A percentile compares a stretch with the other conserved stretches of the same genome.
Conservation (phyloP, 2,797 vertebrate species). For the Schizopygopsis pylzovi region DNA sequence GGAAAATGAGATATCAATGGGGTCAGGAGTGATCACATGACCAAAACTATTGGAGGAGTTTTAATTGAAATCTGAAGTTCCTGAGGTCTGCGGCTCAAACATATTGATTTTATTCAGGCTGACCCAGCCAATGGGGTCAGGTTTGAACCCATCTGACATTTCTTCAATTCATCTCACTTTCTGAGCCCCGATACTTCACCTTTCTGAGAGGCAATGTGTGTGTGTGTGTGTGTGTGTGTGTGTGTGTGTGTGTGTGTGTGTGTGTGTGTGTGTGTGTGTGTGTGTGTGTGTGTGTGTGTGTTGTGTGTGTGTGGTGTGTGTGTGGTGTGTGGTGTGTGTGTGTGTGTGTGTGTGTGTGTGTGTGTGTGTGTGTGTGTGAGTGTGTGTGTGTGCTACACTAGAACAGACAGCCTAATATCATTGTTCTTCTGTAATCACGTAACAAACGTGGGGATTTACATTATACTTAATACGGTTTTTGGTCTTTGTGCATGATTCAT, state of each 20-base stretch:
- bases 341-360: neutral
- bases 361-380: neutral
- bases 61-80: slow-evolving; percentile 65
- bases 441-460: neutral
- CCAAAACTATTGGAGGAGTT: slow-evolving; percentile 52
- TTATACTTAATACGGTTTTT: neutral
- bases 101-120: slow-evolving; percentile 58
- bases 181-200: slow-evolving; percentile 43
- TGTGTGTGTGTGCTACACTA: neutral
- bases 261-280: neutral
- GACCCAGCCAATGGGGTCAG: slow-evolving; percentile 60
- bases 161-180: slow-evolving; percentile 60
- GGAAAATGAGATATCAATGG: slow-evolving; percentile 49
- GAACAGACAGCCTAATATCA: neutral
- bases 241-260: neutral
- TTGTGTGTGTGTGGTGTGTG: neutral
- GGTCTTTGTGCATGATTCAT: neutral
- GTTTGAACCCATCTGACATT: slow-evolving; percentile 60
- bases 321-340: neutral
- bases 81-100: slow-evolving; percentile 61
- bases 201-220: neutral
- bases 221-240: neutral
- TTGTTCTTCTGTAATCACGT: neutral
- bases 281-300: neutral
- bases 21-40: slow-evolving; percentile 59